Percentiles rank a stretch among this genome's conserved stretches.
Evolutionary conservation across 2,113 vertebrate genomes (phyloP).

Genomic region (Prolemur simus): DNA sequence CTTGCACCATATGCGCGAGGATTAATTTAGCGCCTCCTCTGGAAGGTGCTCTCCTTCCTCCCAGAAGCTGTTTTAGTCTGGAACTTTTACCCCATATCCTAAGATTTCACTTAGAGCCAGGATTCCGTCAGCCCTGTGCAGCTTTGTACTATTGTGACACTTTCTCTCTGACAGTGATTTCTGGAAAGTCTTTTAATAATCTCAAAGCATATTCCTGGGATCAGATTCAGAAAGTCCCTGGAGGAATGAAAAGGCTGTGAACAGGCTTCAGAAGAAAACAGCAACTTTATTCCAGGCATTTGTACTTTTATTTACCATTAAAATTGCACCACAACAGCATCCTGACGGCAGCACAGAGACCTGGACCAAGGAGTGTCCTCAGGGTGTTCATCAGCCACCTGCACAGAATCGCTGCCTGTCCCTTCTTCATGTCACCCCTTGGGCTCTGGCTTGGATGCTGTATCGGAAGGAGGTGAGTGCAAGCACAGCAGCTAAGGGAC

Average conservation of each 20-base stretch:
- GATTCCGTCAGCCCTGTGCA: constrained; percentile 73
- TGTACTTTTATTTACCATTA: constrained; percentile 61
- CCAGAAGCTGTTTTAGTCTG: constrained; percentile 61
- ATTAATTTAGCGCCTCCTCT: constrained; percentile 56
- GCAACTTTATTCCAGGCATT: constrained; percentile 62
- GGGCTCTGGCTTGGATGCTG: neutral
- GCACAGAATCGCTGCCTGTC: accelerated
- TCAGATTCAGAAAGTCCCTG: constrained; percentile 77
- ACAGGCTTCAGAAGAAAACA: constrained; percentile 61
- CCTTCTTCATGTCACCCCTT: neutral
- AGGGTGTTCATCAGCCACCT: neutral
- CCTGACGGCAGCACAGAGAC: constrained; percentile 6
- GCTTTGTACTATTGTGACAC: constrained; percentile 62
- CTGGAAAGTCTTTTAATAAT: constrained; percentile 81
- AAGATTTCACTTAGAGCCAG: constrained; percentile 74
- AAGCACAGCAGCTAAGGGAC: neutral
- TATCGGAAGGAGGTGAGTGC: neutral
- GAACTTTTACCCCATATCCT: constrained; percentile 65
- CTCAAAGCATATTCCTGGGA: constrained; percentile 74
- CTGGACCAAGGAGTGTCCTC: neutral
- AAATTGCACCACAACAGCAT: constrained; percentile 50
- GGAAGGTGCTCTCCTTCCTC: constrained; percentile 54
- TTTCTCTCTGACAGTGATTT: constrained; percentile 72
- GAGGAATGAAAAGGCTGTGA: constrained; percentile 72
- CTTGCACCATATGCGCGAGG: constrained; percentile 54